Conservation (phyloP, 2,113 vertebrate genomes). For the Regulus satrapa region DNA sequence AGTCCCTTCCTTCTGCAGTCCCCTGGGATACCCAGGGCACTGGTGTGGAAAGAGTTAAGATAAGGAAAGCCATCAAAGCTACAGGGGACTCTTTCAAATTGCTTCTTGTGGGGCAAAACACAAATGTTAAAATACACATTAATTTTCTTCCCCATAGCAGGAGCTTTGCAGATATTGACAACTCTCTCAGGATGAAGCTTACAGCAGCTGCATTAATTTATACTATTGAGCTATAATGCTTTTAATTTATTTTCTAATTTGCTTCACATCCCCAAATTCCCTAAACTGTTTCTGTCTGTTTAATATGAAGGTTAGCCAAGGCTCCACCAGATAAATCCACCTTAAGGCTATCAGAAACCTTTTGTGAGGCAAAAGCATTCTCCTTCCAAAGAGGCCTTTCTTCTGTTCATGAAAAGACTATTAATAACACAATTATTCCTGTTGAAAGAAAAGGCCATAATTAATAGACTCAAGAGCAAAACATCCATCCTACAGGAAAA, state of each 20-base stretch:
- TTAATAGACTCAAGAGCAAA: slow-evolving; percentile 61
- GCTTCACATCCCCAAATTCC: slow-evolving; percentile 65
- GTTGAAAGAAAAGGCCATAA: slow-evolving; percentile 67
- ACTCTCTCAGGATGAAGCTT: slow-evolving; percentile 63
- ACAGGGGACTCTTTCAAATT: slow-evolving; percentile 17
- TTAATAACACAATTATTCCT: slow-evolving; percentile 70
- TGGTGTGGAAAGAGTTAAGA: slow-evolving; percentile 51
- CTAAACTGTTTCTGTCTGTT: slow-evolving; percentile 59
- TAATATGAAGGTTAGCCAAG: slow-evolving; percentile 66
- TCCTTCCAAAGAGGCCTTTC: slow-evolving; percentile 62
- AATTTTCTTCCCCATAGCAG: slow-evolving; percentile 42
- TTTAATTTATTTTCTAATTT: slow-evolving; percentile 73
- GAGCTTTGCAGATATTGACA: slow-evolving; percentile 63
- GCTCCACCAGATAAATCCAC: slow-evolving; percentile 66
- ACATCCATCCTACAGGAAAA: slow-evolving; percentile 2
- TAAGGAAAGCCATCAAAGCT: slow-evolving; percentile 37
- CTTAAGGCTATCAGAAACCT: slow-evolving; percentile 70
- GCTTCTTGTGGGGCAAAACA: slow-evolving; percentile 42
- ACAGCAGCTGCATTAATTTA: slow-evolving; percentile 61
- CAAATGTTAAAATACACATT: slow-evolving; percentile 40
- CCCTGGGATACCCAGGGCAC: background rate
- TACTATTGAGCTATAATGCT: slow-evolving; percentile 67
- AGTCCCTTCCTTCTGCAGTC: background rate
- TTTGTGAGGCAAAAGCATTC: slow-evolving; percentile 63
- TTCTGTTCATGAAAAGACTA: slow-evolving; percentile 70